A percentile compares a stretch with the other conserved stretches of the same genome.
phyloP scores from a whole-genome alignment of 2,113 vertebrate genomes.

The Merops nubicus region DNA sequence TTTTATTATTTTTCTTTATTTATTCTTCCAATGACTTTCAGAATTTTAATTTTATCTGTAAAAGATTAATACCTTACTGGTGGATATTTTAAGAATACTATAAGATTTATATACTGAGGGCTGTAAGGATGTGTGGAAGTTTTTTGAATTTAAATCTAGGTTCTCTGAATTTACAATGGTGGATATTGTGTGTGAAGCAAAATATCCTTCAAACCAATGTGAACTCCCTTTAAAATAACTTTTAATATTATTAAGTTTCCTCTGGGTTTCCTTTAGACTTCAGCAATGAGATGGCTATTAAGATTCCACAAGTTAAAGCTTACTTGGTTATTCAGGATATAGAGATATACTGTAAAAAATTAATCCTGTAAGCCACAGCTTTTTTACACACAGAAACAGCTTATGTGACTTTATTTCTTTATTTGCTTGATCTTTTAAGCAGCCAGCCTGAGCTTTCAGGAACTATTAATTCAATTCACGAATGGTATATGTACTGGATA shows the following conservation, averaged over 20 bases:
- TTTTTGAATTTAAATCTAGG: conserved; percentile 60
- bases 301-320: conserved; percentile 70
- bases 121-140: conserved; percentile 54
- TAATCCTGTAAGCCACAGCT: conserved; percentile 42
- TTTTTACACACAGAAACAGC: conserved; percentile 48
- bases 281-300: conserved; percentile 71
- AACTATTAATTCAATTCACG: background rate
- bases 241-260: conserved; percentile 80
- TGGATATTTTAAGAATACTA: conserved; percentile 30
- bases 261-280: conserved; percentile 74
- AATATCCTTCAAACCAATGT: conserved; percentile 70
- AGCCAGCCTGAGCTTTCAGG: background rate
- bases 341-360: conserved; percentile 50
- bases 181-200: conserved; percentile 72
- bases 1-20: conserved; percentile 52
- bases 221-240: conserved; percentile 81
- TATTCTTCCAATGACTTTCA: conserved; percentile 55
- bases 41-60: conserved; percentile 73
- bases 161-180: conserved; percentile 73
- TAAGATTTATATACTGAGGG: conserved; percentile 60
- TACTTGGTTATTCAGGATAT: conserved; percentile 52
- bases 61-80: conserved; percentile 54
- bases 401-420: conserved; percentile 35
- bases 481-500: background rate
- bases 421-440: conserved; percentile 38